Evolutionary conservation across 1,140 invertebrate genomes (phyloP), one percentile per base, ranked within the genome.

Genomic region (Saccostrea echinata): DNA sequence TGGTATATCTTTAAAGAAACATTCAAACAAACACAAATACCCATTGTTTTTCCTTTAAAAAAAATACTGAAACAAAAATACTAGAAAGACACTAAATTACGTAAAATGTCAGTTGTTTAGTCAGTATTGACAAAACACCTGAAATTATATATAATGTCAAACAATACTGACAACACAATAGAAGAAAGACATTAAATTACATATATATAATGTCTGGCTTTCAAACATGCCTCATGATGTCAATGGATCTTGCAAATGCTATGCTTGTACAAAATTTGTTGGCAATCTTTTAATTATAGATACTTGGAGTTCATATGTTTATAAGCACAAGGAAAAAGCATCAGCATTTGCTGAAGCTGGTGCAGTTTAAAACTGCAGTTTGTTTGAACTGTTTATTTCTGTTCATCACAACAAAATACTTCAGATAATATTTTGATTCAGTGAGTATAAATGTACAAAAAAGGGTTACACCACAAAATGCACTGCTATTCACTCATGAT

Each of bases 401-500:
- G 35, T 83, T 83, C 81, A 83, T 24, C n/a, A 18, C 52, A 51
- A 76, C 13, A 76, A 13, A 27, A 71, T 71, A 30, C 68, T 24
- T 71, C 30, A 13, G 68, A 71, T 71, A 30, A 61, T 13, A 35
- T 84, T 84, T 84, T 84, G 83, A 84, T 84, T 61, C 27, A 61
- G 52, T 61, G 83, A 84, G 83, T 57, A 84, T 61, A 33, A 84
- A 33, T 57, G 51, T 76, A 33, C 68, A 30, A 76, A 61, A 21
- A 33, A 64, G 11, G 24, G 13, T 76, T 27, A 76, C 68, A 76
- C 30, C 81, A 83, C 81, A 83, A 16, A 80, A 83, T 27, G n/a
- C 43, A 21, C 24, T 57, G 4, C 8, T 84, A 24, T 18, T 55
- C 76, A 88, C 52, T 88, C 87, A 51, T 88, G 84, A 81, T 88